phyloP scores from a whole-genome alignment of 2,797 vertebrate species.

The Pseudochirops corinnae region DNA sequence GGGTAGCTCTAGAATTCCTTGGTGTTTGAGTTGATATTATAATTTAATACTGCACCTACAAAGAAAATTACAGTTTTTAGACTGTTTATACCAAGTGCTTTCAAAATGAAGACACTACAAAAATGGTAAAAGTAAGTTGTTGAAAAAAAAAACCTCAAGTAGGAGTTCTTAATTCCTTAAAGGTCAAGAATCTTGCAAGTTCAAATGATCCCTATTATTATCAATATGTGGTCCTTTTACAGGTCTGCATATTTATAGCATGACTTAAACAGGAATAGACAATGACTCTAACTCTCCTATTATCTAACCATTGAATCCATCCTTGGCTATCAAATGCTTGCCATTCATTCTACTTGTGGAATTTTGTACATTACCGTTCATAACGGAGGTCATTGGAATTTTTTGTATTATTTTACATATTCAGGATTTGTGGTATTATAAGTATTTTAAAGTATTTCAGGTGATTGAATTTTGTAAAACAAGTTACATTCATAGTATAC shows the following conservation, averaged over 20 bases:
- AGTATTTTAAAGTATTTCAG: conserved; percentile 79
- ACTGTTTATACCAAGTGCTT: conserved; percentile 77
- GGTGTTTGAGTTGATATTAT: conserved; percentile 72
- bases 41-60: conserved; percentile 76
- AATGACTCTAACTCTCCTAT: conserved; percentile 65
- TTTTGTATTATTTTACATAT: conserved; percentile 59
- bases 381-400: conserved; percentile 77
- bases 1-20: conserved; percentile 72
- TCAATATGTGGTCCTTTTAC: conserved; percentile 70
- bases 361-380: conserved; percentile 60
- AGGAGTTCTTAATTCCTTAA: conserved; percentile 77
- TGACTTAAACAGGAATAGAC: conserved; percentile 70
- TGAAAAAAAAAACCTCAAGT: conserved; percentile 67
- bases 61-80: conserved; percentile 82
- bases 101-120: conserved; percentile 76
- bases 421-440: conserved; percentile 70
- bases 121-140: conserved; percentile 76
- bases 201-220: conserved; percentile 59
- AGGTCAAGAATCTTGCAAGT: conserved; percentile 78
- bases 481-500: conserved; percentile 56
- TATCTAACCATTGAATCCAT: conserved; percentile 72
- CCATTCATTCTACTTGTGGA: conserved; percentile 71
- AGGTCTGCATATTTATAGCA: conserved; percentile 68
- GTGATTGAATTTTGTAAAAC: conserved; percentile 77
- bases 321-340: conserved; percentile 76